Conservation (phyloP, 2,113 vertebrate species). For the Zosterops borbonicus region DNA sequence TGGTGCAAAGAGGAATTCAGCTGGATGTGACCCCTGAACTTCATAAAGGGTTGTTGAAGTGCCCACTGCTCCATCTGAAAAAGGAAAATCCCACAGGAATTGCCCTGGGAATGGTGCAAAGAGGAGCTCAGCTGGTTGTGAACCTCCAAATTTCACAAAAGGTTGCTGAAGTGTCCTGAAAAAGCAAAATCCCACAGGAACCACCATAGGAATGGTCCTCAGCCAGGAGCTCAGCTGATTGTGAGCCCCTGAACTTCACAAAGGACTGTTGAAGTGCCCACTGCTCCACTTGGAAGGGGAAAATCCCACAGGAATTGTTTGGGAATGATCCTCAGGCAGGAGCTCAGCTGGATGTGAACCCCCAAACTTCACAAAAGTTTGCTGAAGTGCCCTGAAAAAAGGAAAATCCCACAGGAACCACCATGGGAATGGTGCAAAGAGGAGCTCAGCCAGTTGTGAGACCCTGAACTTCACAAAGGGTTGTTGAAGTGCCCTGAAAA, state of each 20-base stretch:
- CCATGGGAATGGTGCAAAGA: background rate
- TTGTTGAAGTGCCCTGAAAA: background rate
- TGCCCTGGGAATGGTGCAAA: background rate
- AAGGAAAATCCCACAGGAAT: too few species aligned
- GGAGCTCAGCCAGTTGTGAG: background rate
- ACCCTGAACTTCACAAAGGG: rapidly evolving
- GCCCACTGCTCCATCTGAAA: too few species aligned
- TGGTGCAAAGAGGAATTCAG: background rate
- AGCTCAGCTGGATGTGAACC: background rate
- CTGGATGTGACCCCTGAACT: background rate
- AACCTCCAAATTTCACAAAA: too few species aligned
- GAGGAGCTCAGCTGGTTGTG: background rate
- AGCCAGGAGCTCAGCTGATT: too few species aligned
- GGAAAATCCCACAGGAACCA: background rate
- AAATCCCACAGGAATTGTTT: too few species aligned
- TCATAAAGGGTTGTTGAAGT: too few species aligned
- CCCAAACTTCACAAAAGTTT: rapidly evolving
- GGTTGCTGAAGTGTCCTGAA: too few species aligned
- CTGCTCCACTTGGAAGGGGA: too few species aligned
- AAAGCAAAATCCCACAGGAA: too few species aligned
- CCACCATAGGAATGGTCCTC: too few species aligned
- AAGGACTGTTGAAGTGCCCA: too few species aligned
- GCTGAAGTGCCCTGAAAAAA: background rate
- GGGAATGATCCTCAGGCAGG: background rate
- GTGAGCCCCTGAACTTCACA: too few species aligned